Evolutionary conservation across 2,113 vertebrate species (phyloP), one percentile per base, ranked within the genome.

Genomic region (Ranitomeya variabilis): DNA sequence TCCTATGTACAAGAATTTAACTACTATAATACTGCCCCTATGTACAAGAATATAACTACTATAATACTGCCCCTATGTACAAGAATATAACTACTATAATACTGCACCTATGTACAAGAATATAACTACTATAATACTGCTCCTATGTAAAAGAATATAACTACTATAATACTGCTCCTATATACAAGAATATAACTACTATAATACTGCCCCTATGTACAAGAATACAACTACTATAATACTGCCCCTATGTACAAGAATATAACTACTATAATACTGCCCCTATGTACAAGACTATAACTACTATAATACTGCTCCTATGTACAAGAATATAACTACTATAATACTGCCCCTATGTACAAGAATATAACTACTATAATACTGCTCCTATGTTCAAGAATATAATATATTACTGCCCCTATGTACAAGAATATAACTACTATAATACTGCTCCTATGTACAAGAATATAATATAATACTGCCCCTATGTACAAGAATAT

Each of bases 111-210:
- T 69, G 11, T 69, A 69, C 67, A 69, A 4, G 23, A 69, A 69
- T 69, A 69, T 69, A 69, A 69, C 67, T 69, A 69, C 67, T 69
- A 26, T 69, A 69, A 69, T 69, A 69, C 67, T 26, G 67, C 67
- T 4, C 67, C 67, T 69, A 69, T 69, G 23, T 69, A 69, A n/a
- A 69, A 69, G 67, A 69, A 26, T 69, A 69, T 69, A 69, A 69
- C 67, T 69, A 69, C 23, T 69, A 69, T 69, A 69, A 26, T 69
- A 69, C 67, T 26, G n/a, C 67, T 4, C 67, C 67, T 26, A 69
- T 69, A 3, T 69, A 69, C 67, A 69, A 69, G 23, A 69, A 69
- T 69, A 26, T 69, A 69, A 69, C 67, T 69, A 69, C 67, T 69
- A 69, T 26, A 69, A 23, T 21, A 31, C 26, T 31, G 26, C 26